Percentiles rank a stretch among this genome's conserved stretches.
Evolutionary conservation across 1,140 invertebrate genomes (phyloP).

Genomic region (Cherax quadricarinatus): DNA sequence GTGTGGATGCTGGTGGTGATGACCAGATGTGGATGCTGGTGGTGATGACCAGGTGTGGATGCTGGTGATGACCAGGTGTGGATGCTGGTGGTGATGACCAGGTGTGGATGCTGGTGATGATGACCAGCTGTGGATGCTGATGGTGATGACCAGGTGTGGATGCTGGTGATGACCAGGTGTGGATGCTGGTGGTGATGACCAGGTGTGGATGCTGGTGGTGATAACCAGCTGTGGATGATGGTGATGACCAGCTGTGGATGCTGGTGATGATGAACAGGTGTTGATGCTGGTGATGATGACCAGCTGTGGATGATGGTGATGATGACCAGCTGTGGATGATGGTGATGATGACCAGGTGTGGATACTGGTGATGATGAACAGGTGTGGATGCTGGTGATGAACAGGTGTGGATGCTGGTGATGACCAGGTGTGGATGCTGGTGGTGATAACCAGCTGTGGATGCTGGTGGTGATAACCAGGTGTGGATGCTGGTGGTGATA

Average conservation of each 20-base stretch:
- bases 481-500: too few species aligned
- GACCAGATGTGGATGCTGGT: background rate
- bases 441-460: too few species aligned
- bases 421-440: too few species aligned
- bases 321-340: background rate
- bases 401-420: too few species aligned
- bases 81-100: background rate
- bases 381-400: too few species aligned
- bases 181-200: background rate
- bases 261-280: background rate
- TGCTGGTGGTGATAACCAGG: too few species aligned
- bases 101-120: background rate
- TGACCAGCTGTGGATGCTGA: background rate
- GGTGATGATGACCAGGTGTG: too few species aligned
- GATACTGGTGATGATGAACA: too few species aligned
- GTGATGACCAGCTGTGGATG: background rate
- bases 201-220: background rate
- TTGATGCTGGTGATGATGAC: background rate
- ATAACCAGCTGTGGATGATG: background rate
- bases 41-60: background rate
- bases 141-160: background rate
- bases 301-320: background rate
- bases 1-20: background rate
- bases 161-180: background rate
- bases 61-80: background rate